Conservation (phyloP, 2,113 vertebrate species). For the Syrrhaptes paradoxus region DNA sequence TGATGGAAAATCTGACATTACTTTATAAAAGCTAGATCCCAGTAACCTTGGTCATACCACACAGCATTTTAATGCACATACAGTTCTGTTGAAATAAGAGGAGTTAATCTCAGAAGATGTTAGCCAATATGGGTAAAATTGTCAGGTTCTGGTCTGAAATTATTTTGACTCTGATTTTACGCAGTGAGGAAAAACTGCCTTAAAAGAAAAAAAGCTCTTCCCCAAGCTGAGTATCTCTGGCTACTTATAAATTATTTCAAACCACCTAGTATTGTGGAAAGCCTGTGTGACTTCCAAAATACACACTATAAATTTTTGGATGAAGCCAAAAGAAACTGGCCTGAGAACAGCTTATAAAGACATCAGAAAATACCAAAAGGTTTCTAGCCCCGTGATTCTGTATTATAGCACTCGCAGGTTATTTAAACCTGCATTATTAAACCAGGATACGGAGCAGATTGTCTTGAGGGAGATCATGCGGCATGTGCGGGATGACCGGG, state of each 20-base stretch:
- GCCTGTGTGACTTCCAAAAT: background rate
- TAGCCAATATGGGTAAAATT: background rate
- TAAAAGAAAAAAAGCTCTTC: background rate
- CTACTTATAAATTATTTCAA: background rate
- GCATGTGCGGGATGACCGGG: too few relatives aligned
- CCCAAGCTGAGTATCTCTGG: background rate
- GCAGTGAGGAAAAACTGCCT: background rate
- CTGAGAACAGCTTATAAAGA: background rate
- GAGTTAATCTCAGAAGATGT: background rate
- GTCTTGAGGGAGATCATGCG: too few relatives aligned
- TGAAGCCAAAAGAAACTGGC: background rate
- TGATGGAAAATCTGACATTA: background rate
- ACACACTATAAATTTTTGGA: background rate
- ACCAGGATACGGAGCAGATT: too few relatives aligned
- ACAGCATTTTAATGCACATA: background rate
- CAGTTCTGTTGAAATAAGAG: background rate
- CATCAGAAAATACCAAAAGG: background rate
- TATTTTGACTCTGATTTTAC: background rate
- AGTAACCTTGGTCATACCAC: background rate
- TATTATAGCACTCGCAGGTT: background rate
- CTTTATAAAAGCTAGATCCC: background rate
- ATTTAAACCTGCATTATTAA: background rate
- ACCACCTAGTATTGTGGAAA: background rate
- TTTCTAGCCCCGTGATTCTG: background rate
- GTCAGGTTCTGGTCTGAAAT: background rate